Evolutionary conservation across 2,113 vertebrate genomes (phyloP).

Genomic region (Mormyrus iriodes): DNA sequence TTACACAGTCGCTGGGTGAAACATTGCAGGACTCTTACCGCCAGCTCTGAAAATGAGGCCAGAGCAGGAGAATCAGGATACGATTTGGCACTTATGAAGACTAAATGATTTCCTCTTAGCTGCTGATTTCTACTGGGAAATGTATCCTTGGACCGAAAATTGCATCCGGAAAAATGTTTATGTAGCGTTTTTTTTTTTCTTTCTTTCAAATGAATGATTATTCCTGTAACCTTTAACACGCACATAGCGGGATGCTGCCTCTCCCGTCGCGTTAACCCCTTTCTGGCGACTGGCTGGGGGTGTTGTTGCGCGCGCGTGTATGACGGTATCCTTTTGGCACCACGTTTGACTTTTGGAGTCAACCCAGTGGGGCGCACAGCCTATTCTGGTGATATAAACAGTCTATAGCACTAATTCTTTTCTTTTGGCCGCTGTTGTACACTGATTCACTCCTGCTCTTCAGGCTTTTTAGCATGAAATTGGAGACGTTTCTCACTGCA

Average conservation of each 20-base stretch:
- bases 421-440: constrained; percentile 42
- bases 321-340: constrained; percentile 25
- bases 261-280: constrained; percentile 67
- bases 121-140: constrained; percentile 99
- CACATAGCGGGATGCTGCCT: constrained; percentile 71
- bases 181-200: constrained; percentile 69
- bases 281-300: constrained; percentile 53
- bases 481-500: constrained; percentile 17
- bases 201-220: constrained; percentile 87
- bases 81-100: constrained; percentile 99
- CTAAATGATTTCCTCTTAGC: constrained; percentile 99
- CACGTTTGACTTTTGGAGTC: constrained; percentile 23
- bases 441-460: constrained; percentile 35
- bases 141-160: constrained; percentile 98
- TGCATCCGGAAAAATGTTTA: constrained; percentile 99
- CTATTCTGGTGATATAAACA: constrained; percentile 37
- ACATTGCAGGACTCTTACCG: constrained; percentile 86
- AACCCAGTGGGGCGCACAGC: background rate
- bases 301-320: constrained; percentile 37
- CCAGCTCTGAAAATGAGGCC: constrained; percentile 87
- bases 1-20: constrained; percentile 81
- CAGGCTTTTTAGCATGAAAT: constrained; percentile 36
- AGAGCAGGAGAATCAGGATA: constrained; percentile 98
- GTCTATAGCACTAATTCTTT: constrained; percentile 38
- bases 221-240: constrained; percentile 93